Percentiles rank a stretch among this genome's conserved stretches.
phyloP scores from a whole-genome alignment of 1,140 invertebrate genomes.

The Drosophila truncata region DNA sequence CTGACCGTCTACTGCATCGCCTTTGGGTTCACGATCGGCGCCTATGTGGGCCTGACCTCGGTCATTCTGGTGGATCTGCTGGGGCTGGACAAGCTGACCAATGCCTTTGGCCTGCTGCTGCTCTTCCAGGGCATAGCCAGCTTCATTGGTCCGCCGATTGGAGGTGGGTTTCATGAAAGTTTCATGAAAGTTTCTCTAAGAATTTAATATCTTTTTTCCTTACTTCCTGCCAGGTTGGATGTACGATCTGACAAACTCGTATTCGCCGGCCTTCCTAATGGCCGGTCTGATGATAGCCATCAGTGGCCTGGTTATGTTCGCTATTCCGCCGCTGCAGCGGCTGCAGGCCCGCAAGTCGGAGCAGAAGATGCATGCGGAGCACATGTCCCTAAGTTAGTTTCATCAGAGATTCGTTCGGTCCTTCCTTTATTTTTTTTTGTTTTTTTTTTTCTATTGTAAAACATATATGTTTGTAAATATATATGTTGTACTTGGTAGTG shows the following conservation, averaged over 20 bases:
- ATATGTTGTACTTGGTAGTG: constrained; percentile 16
- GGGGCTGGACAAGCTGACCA: constrained; percentile 94
- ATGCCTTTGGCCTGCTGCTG: constrained; percentile 96
- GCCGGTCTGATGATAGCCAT: constrained; percentile 93
- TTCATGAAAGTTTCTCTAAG: neutral
- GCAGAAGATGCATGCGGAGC: constrained; percentile 56
- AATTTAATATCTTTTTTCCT: constrained; percentile 15
- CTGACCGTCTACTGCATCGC: constrained; percentile 92
- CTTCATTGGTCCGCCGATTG: constrained; percentile 94
- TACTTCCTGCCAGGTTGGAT: constrained; percentile 89
- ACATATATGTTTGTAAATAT: constrained; percentile 11
- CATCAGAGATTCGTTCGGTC: too few relatives aligned
- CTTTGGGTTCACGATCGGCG: constrained; percentile 96
- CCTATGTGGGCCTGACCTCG: constrained; percentile 96
- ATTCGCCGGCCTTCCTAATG: constrained; percentile 93
- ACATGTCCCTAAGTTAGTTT: constrained; percentile 70
- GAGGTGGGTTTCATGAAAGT: constrained; percentile 87
- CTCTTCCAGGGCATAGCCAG: constrained; percentile 97
- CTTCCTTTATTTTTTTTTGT: neutral
- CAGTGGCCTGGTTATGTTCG: constrained; percentile 95
- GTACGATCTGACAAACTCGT: constrained; percentile 91
- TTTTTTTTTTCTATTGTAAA: constrained; percentile 42
- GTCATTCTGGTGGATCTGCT: constrained; percentile 95
- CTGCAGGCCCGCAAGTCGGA: constrained; percentile 66
- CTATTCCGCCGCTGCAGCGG: constrained; percentile 92